Conservation (phyloP, 2,113 vertebrate genomes). For the Apodemus sylvaticus region DNA sequence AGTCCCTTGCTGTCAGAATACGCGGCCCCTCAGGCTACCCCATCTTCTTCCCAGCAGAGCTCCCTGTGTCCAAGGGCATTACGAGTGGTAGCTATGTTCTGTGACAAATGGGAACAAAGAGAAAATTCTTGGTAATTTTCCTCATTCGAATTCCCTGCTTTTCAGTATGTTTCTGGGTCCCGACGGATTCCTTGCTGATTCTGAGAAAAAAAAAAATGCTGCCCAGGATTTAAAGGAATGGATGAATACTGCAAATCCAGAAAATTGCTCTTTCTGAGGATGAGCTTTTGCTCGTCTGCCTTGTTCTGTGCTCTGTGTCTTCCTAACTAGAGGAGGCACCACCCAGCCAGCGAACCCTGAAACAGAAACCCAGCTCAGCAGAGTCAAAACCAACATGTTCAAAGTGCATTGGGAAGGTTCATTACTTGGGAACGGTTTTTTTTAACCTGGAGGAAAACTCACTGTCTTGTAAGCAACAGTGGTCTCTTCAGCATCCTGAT, state of each 20-base stretch:
- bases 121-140: slow-evolving; percentile 3
- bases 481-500: neutral
- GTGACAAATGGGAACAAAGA: slow-evolving; percentile 2
- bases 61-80: neutral
- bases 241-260: slow-evolving; percentile 22
- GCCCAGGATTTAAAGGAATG: neutral
- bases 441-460: slow-evolving; percentile 34
- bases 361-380: slow-evolving; percentile 16
- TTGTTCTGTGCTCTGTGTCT: slow-evolving; percentile 35
- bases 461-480: slow-evolving; percentile 3
- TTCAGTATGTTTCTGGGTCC: neutral
- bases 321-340: neutral
- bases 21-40: neutral
- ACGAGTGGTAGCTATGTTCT: neutral
- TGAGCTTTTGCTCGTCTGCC: slow-evolving; percentile 2
- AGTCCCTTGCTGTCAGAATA: neutral
- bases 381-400: neutral
- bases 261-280: neutral
- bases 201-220: slow-evolving; percentile 24
- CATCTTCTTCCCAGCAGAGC: slow-evolving; percentile 20
- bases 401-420: slow-evolving; percentile 33
- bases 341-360: neutral
- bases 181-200: slow-evolving; percentile 35
- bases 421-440: neutral
- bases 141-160: slow-evolving; percentile 1